Conservation (phyloP, 2,797 vertebrate genomes). For the Acropternis orthonyx region DNA sequence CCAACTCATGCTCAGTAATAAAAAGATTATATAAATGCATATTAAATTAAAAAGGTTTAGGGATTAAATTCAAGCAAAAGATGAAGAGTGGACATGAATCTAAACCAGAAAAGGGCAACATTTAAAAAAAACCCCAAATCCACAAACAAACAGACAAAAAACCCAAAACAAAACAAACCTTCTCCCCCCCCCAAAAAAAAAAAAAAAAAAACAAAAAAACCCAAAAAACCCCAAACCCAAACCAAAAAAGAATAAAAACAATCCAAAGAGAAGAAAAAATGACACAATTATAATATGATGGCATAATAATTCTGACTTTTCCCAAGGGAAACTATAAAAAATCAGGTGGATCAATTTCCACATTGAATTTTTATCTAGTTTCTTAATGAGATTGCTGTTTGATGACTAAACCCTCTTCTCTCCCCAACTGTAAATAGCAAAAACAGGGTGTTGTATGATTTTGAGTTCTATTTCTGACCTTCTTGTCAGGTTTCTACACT, state of each 20-base stretch:
- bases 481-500: neutral
- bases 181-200: neutral
- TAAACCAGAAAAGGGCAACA: neutral
- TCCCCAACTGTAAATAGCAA: neutral
- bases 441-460: neutral
- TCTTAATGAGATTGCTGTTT: neutral
- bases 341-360: neutral
- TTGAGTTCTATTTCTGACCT: neutral
- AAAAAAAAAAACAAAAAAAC: neutral
- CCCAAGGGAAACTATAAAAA: neutral
- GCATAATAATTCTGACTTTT: neutral
- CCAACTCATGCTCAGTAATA: neutral
- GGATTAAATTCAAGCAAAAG: constrained; percentile 17
- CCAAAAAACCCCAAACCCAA: neutral
- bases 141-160: neutral
- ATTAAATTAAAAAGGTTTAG: constrained; percentile 20
- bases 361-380: neutral
- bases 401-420: neutral
- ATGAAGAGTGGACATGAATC: neutral
- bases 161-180: neutral
- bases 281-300: neutral
- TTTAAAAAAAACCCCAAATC: neutral
- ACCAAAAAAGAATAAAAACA: neutral
- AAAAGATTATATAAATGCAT: constrained; percentile 15
- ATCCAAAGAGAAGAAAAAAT: neutral